These are phyloP conservation scores for Morone saxatilis DNA, from an alignment of 2,113 vertebrate species.

Conservation along the genomic window DNA sequence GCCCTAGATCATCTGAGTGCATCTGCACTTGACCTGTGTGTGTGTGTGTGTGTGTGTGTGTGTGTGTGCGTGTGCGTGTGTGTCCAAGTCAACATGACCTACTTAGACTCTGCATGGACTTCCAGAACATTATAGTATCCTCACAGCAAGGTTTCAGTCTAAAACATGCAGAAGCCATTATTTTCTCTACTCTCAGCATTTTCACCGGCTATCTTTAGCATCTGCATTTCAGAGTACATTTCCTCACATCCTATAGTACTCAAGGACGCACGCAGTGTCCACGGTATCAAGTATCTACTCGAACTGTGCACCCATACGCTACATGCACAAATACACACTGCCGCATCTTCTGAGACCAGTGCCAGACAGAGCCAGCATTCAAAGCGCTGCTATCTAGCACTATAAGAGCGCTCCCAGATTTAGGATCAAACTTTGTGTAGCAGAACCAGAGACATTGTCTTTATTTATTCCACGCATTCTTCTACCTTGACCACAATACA, in stretches of 20 bases:
- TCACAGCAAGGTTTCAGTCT: not conserved
- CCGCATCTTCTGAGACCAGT: not conserved
- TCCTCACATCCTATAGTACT: constrained; percentile 40
- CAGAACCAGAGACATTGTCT: not conserved
- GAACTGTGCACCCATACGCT: not conserved
- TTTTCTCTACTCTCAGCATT: constrained; percentile 40
- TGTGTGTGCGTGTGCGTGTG: not conserved
- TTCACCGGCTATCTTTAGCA: constrained; percentile 56
- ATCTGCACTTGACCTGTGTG: constrained; percentile 6
- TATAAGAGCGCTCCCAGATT: not conserved
- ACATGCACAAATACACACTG: not conserved
- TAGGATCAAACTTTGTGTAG: not conserved
- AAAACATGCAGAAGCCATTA: constrained; percentile 58
- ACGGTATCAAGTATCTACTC: constrained; percentile 20
- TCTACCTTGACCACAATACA: constrained; percentile 12
- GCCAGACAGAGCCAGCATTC: constrained; percentile 7
- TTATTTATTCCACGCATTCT: not conserved
- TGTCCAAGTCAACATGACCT: constrained; percentile 44
- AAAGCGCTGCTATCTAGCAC: not conserved
- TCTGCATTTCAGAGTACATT: constrained; percentile 33
- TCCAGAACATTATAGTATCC: constrained; percentile 15
- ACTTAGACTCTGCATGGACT: constrained; percentile 44
- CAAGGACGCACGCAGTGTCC: constrained; percentile 38
- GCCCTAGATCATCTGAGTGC: constrained; percentile 30
- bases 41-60: not conserved